These are phyloP conservation scores for Murina feae DNA, from an alignment of 2,113 vertebrate genomes.

Conservation along the genomic window DNA sequence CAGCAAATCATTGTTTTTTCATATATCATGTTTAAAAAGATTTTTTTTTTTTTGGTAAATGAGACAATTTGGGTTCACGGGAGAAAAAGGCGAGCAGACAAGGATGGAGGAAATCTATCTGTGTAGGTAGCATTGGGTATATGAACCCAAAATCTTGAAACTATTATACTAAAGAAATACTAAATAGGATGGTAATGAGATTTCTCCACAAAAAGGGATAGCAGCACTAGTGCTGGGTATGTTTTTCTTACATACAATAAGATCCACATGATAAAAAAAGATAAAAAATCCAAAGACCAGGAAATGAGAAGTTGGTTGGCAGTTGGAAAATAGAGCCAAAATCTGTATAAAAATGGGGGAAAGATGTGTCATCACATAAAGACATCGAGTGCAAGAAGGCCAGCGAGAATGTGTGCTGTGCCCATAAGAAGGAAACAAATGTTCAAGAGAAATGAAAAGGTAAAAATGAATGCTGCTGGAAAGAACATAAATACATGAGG, in stretches of 20 bases:
- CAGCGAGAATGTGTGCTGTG: background rate
- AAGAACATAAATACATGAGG: background rate
- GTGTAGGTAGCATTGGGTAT: background rate
- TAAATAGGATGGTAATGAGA: background rate
- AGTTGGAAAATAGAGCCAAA: background rate
- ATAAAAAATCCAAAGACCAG: background rate
- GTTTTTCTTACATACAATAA: background rate
- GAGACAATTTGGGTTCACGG: background rate
- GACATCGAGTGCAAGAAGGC: background rate
- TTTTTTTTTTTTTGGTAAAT: background rate
- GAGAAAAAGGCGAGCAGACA: background rate
- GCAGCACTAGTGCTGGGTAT: background rate
- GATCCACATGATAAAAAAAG: background rate
- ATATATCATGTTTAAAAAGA: background rate
- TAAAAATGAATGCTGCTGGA: background rate
- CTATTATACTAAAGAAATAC: background rate
- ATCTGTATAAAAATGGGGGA: background rate
- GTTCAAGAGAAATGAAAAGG: background rate
- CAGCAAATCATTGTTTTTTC: background rate
- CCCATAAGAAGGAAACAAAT: background rate
- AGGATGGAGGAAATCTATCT: background rate
- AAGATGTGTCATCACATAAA: background rate
- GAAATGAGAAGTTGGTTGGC: background rate
- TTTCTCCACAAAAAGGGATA: background rate
- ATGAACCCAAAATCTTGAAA: background rate